Percentiles rank a stretch among this genome's conserved stretches.
These are phyloP conservation scores for Gallinago jamesoni DNA, from an alignment of 2,113 vertebrate species.

Conservation along the genomic window DNA sequence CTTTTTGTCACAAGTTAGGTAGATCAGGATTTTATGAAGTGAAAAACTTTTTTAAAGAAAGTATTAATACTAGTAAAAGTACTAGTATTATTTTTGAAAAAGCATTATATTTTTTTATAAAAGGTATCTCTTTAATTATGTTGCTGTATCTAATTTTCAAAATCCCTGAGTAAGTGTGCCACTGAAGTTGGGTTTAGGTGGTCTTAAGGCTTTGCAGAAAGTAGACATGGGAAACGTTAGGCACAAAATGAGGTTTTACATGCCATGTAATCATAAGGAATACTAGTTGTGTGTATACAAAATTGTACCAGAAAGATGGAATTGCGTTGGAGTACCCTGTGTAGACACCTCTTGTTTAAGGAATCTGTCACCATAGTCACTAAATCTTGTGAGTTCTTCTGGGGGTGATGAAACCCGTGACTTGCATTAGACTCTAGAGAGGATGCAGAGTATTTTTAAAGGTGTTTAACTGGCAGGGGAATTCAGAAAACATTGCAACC, in stretches of 20 bases:
- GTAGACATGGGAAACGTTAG: not conserved
- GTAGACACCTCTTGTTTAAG: not conserved
- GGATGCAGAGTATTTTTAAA: not conserved
- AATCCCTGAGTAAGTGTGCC: not conserved
- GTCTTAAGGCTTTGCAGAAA: not conserved
- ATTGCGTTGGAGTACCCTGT: not conserved
- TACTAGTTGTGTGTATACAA: not conserved
- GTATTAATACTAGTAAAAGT: too few relatives aligned
- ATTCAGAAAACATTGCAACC: not conserved
- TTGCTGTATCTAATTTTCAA: not conserved
- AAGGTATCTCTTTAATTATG: not conserved
- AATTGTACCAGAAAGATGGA: not conserved
- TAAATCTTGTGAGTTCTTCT: not conserved
- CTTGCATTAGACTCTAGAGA: not conserved
- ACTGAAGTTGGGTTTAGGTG: not conserved
- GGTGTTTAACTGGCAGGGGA: not conserved
- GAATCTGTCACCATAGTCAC: not conserved
- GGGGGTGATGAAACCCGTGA: not conserved
- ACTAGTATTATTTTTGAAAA: too few relatives aligned
- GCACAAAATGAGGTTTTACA: rapidly evolving
- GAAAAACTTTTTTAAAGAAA: not conserved
- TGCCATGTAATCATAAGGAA: not conserved
- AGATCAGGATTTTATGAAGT: not conserved
- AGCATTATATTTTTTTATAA: too few relatives aligned
- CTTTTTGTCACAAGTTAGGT: not conserved